These are phyloP conservation scores for Aphidius colemani DNA, from an alignment of 2,888 invertebrate genomes.

Conservation along the genomic window DNA sequence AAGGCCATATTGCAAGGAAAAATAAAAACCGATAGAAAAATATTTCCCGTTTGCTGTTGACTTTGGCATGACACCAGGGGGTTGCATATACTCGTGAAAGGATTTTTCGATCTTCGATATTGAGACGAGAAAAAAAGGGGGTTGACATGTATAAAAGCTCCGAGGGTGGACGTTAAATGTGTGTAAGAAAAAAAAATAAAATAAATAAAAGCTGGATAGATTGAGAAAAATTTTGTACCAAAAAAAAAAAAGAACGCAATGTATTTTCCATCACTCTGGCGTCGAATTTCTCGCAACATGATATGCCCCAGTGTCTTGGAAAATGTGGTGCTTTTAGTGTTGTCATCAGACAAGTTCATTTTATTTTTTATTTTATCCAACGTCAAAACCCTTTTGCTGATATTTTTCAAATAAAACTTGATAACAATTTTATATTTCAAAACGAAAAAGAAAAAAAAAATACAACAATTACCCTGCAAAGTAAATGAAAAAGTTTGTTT, in stretches of 20 bases:
- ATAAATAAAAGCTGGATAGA: constrained; percentile 16
- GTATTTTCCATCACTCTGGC: constrained; percentile 49
- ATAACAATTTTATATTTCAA: neutral
- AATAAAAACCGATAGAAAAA: constrained; percentile 6
- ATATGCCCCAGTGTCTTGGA: constrained; percentile 34
- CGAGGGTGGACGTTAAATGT: constrained; percentile 10
- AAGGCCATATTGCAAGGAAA: no score
- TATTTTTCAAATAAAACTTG: constrained; percentile 1
- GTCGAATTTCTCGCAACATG: constrained; percentile 50
- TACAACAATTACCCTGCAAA: no score
- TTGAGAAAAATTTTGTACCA: constrained; percentile 21
- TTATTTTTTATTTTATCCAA: neutral
- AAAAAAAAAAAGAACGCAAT: constrained; percentile 20
- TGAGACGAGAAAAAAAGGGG: constrained; percentile 22
- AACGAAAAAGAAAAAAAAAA: neutral
- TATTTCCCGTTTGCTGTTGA: constrained; percentile 25
- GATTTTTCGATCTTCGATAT: constrained; percentile 30
- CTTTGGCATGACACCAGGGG: constrained; percentile 28
- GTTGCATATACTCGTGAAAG: constrained; percentile 22
- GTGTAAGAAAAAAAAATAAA: constrained; percentile 1
- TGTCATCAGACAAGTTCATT: constrained; percentile 18
- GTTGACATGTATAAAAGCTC: constrained; percentile 15
- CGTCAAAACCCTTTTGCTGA: neutral
- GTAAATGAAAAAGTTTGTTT: no score
- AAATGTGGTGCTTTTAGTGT: constrained; percentile 24